phyloP scores from a whole-genome alignment of 2,113 vertebrate genomes.

The Sander lucioperca region DNA sequence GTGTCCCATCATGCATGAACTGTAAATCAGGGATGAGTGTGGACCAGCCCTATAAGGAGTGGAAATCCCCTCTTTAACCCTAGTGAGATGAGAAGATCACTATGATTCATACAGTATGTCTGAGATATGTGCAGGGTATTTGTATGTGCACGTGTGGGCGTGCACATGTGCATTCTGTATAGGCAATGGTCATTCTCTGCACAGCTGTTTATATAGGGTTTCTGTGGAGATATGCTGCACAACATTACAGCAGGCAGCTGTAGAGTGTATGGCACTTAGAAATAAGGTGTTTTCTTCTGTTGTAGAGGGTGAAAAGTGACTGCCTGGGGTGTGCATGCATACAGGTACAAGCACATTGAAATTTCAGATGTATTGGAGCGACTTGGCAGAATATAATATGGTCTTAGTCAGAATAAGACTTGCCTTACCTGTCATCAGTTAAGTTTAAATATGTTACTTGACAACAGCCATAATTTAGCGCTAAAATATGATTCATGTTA shows the following conservation, averaged over 20 bases:
- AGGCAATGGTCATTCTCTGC: slow-evolving; percentile 46
- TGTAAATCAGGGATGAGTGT: slow-evolving; percentile 57
- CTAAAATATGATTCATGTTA: slow-evolving; percentile 10
- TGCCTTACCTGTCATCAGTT: slow-evolving; percentile 39
- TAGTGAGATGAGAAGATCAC: slow-evolving; percentile 43
- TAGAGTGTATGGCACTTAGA: not conserved
- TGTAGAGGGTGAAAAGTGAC: slow-evolving; percentile 23
- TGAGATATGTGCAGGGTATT: slow-evolving; percentile 34
- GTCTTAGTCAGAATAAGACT: slow-evolving; percentile 4
- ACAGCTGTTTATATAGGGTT: slow-evolving; percentile 64
- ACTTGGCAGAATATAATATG: slow-evolving; percentile 33
- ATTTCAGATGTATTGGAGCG: slow-evolving; percentile 35
- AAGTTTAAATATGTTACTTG: slow-evolving; percentile 7
- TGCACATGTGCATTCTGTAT: slow-evolving; percentile 40
- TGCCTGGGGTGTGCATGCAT: slow-evolving; percentile 41
- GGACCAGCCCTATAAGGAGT: slow-evolving; percentile 43
- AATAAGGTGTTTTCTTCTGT: slow-evolving; percentile 3
- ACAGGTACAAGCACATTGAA: slow-evolving; percentile 13
- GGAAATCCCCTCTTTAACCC: slow-evolving; percentile 77
- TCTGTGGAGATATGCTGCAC: slow-evolving; percentile 59
- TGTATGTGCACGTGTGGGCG: slow-evolving; percentile 10
- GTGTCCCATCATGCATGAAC: slow-evolving; percentile 36
- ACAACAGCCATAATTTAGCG: slow-evolving; percentile 26
- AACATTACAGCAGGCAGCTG: slow-evolving; percentile 34
- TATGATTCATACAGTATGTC: slow-evolving; percentile 44